Conservation (phyloP, 2,113 vertebrate species). For the Pelvicachromis taeniatus region DNA sequence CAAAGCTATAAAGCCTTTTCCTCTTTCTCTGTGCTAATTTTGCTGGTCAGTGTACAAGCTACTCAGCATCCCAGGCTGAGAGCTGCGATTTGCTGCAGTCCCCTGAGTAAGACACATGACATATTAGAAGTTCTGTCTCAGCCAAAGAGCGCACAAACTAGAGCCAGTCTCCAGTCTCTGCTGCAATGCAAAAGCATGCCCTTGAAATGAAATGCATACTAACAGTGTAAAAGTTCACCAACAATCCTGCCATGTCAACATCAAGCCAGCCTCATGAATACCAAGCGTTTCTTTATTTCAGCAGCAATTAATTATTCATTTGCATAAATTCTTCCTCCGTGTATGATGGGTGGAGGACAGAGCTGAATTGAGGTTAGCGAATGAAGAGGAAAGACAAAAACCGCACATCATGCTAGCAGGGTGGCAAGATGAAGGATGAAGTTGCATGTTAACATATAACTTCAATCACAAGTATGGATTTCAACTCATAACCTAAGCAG, state of each 20-base stretch:
- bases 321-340: slow-evolving; percentile 6
- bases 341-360: background rate
- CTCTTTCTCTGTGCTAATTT: background rate
- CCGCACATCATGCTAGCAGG: background rate
- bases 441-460: background rate
- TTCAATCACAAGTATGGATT: background rate
- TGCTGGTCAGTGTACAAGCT: background rate
- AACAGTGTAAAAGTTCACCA: background rate
- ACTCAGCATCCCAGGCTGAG: slow-evolving; percentile 9
- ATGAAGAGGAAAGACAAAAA: background rate
- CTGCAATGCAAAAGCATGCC: slow-evolving; percentile 30
- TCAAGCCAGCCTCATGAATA: slow-evolving; percentile 33
- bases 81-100: slow-evolving; percentile 38
- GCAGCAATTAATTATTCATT: slow-evolving; percentile 52
- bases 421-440: background rate
- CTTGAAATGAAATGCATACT: slow-evolving; percentile 25
- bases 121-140: slow-evolving; percentile 31
- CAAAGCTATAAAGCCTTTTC: background rate
- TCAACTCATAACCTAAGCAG: background rate
- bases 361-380: background rate
- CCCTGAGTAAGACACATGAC: slow-evolving; percentile 35
- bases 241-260: background rate
- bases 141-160: slow-evolving; percentile 14
- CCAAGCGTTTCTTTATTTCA: slow-evolving; percentile 42
- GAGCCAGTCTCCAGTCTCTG: background rate